Evolutionary conservation across 2,113 vertebrate genomes (phyloP).

Genomic region (Todiramphus chloris): DNA sequence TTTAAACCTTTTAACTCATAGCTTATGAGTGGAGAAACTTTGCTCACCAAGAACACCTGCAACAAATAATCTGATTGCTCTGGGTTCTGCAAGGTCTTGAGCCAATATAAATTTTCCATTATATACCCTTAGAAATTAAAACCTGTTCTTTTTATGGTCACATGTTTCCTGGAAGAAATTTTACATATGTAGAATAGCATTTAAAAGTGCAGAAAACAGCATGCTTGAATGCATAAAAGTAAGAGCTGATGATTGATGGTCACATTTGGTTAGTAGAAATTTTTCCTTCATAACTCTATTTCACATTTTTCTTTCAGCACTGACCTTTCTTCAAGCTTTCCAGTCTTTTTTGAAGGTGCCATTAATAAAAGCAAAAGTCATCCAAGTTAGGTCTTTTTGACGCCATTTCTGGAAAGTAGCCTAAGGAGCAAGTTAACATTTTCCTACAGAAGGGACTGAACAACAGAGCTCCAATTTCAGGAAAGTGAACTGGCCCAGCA

Average conservation of each 20-base stretch:
- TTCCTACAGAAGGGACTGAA: not conserved
- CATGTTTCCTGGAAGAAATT: not conserved
- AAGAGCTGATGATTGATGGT: not conserved
- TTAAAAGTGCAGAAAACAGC: not conserved
- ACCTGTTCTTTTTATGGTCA: not conserved
- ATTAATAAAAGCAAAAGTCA: not conserved
- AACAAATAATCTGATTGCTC: not conserved
- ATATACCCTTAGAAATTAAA: conserved; percentile 7
- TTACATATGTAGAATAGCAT: not conserved
- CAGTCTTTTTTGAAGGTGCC: not conserved
- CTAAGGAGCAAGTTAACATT: conserved; percentile 14
- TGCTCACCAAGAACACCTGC: not conserved
- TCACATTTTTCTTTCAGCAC: not conserved
- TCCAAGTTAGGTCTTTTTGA: not conserved
- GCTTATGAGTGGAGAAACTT: not conserved
- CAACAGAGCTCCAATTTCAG: not conserved
- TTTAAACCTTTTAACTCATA: not conserved
- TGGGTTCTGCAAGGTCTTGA: not conserved
- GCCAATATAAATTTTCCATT: conserved; percentile 25
- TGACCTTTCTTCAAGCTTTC: conserved; percentile 25
- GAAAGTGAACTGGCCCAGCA: not conserved
- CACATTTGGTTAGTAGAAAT: not conserved
- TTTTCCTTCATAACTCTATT: not conserved
- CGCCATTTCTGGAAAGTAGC: not conserved
- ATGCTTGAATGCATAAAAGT: not conserved